These are phyloP conservation scores for Leucania comma DNA, from an alignment of 2,888 invertebrate species.

Conservation along the genomic window DNA sequence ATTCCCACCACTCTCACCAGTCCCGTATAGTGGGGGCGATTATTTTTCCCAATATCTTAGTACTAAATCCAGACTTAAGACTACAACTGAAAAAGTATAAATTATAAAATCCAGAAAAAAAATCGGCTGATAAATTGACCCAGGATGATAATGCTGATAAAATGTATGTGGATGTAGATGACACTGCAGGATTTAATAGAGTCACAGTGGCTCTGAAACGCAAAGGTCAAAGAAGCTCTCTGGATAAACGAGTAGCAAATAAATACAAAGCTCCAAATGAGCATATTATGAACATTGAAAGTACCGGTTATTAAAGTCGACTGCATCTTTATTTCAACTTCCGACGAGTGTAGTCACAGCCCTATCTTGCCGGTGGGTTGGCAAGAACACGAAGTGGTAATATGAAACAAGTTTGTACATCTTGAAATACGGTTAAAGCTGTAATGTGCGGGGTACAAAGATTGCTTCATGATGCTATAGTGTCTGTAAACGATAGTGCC, in stretches of 20 bases:
- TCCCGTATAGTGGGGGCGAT: too few species aligned
- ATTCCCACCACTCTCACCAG: too few species aligned
- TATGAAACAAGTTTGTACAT: constrained; percentile 37
- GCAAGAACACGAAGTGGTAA: constrained; percentile 41
- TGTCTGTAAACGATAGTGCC: constrained; percentile 38
- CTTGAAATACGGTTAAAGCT: constrained; percentile 42
- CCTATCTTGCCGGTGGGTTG: constrained; percentile 23
- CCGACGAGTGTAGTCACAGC: not conserved
- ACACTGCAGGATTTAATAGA: too few species aligned
- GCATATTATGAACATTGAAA: not conserved
- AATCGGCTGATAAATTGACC: too few species aligned
- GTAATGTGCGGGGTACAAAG: constrained; percentile 41
- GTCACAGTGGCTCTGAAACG: too few species aligned
- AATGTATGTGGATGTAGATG: too few species aligned
- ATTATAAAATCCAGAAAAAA: too few species aligned
- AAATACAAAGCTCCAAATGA: not conserved
- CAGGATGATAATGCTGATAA: too few species aligned
- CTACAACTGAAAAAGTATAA: not conserved
- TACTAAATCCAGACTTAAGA: not conserved
- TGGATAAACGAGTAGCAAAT: too few species aligned
- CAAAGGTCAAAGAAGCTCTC: too few species aligned
- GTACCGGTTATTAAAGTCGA: not conserved
- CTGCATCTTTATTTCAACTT: not conserved
- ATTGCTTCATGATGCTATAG: constrained; percentile 49
- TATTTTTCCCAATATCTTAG: not conserved